A percentile compares a stretch with the other conserved stretches of the same genome.
phyloP scores from a whole-genome alignment of 2,113 vertebrate species.

The Zapus hudsonius region DNA sequence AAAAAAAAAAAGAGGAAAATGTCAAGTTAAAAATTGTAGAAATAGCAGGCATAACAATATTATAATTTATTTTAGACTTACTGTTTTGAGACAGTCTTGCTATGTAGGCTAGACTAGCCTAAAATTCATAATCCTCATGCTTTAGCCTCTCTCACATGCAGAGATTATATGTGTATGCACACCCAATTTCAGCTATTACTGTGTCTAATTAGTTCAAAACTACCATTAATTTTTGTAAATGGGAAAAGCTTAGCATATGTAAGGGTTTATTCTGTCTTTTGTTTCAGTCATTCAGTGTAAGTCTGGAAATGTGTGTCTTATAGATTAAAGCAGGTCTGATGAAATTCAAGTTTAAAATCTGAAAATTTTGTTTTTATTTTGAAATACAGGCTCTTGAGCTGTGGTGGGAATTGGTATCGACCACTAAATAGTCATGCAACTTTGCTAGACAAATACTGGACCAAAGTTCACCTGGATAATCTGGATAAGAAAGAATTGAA shows the following conservation, averaged over 20 bases:
- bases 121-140: background rate
- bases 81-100: background rate
- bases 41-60: background rate
- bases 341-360: constrained; percentile 1
- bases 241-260: background rate
- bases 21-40: background rate
- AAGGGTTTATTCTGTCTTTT: background rate
- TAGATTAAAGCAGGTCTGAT: background rate
- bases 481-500: constrained; percentile 93
- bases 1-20: no score
- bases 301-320: no score
- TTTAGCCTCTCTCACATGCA: background rate
- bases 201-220: background rate
- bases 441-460: constrained; percentile 97
- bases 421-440: constrained; percentile 92
- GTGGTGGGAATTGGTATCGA: constrained; percentile 91
- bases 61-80: background rate
- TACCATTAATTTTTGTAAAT: background rate
- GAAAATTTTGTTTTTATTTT: constrained; percentile 45
- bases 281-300: background rate
- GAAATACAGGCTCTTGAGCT: constrained; percentile 89
- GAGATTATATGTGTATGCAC: background rate
- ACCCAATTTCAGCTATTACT: background rate
- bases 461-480: constrained; percentile 92
- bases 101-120: background rate